These are phyloP conservation scores for Euplexia lucipara DNA, from an alignment of 2,888 invertebrate species.

Conservation along the genomic window DNA sequence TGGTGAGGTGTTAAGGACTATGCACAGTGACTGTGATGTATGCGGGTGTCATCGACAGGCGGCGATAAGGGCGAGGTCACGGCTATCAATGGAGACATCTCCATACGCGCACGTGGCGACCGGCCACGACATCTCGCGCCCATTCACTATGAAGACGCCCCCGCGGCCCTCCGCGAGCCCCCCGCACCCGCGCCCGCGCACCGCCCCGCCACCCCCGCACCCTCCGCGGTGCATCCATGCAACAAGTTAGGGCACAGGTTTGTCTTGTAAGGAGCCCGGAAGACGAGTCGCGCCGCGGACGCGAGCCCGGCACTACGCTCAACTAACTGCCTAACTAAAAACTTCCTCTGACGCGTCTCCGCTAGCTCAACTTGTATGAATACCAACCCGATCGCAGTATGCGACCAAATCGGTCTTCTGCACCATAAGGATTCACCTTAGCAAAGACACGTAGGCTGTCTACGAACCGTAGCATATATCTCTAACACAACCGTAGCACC, in stretches of 20 bases:
- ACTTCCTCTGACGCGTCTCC: not conserved
- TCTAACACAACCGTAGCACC: conserved; percentile 44
- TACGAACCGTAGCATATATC: conserved; percentile 50
- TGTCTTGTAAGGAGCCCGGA: conserved; percentile 86
- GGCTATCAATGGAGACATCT: conserved; percentile 90
- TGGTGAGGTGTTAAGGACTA: conserved; percentile 31
- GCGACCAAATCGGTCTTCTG: not conserved
- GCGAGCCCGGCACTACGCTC: conserved; percentile 44
- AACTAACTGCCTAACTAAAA: conserved; percentile 20
- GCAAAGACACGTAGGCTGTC: conserved; percentile 36
- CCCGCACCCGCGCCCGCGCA: conserved; percentile 65
- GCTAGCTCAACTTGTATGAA: not conserved
- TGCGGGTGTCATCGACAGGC: conserved; percentile 78
- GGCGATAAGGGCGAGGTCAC: conserved; percentile 89
- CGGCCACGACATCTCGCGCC: conserved; percentile 90
- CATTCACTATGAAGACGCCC: conserved; percentile 90
- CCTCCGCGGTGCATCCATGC: conserved; percentile 89
- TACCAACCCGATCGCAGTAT: not conserved
- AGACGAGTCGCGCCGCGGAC: conserved; percentile 70
- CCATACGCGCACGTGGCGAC: conserved; percentile 89
- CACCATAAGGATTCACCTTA: conserved; percentile 35
- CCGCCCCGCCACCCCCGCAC: conserved; percentile 74
- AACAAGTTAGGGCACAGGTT: conserved; percentile 88
- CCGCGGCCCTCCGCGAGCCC: conserved; percentile 66
- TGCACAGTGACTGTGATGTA: conserved; percentile 60